Percentiles rank a stretch among this genome's conserved stretches.
phyloP scores from a whole-genome alignment of 2,113 vertebrate species.

The Nothoprocta perdicaria region DNA sequence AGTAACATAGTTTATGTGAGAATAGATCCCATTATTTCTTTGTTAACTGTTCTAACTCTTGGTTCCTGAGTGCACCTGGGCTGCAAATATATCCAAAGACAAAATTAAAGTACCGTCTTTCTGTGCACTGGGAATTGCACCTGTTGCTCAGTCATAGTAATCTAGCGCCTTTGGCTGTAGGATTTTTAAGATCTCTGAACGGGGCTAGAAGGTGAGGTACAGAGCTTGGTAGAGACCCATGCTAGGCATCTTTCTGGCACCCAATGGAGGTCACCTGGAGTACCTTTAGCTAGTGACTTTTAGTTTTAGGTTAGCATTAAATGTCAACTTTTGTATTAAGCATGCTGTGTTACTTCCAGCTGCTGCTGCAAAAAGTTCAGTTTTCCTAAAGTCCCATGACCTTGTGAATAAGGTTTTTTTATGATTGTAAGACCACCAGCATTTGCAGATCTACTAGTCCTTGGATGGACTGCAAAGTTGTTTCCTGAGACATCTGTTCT shows the following conservation, averaged over 20 bases:
- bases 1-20: background rate
- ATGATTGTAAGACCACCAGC: background rate
- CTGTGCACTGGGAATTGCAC: background rate
- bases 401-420: background rate
- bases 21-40: background rate
- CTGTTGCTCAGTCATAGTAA: background rate
- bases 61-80: background rate
- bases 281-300: background rate
- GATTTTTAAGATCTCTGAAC: background rate
- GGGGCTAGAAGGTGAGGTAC: rapidly evolving
- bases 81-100: background rate
- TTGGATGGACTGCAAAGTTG: background rate
- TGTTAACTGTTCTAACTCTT: background rate
- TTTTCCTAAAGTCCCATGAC: background rate
- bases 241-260: background rate
- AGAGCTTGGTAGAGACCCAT: background rate
- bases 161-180: background rate
- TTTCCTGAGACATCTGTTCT: background rate
- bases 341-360: background rate
- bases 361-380: background rate
- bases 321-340: background rate
- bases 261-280: background rate
- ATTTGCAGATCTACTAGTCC: background rate
- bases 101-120: background rate
- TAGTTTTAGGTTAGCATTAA: background rate